Base-by-base conservation (phyloP, 2,797 vertebrate genomes). In the Aythya fuligula region DNA sequence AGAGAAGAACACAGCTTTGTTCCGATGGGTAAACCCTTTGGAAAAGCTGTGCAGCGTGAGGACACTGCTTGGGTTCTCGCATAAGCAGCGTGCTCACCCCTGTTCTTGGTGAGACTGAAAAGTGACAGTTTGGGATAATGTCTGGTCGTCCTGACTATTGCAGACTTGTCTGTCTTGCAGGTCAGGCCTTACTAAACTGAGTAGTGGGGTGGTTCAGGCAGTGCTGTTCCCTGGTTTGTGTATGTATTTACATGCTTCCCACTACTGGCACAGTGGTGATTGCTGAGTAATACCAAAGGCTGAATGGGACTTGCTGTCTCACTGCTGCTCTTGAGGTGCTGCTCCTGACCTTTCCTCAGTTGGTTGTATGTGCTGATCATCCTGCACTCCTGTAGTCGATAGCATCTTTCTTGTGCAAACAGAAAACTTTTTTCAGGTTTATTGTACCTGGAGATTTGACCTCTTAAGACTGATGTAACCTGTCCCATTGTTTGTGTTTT, bases 111-210 rank as follows among this genome's bases (percentile, higher is more conserved):
- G 41, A 3, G 19, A 41, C 57, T 24, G 51, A 25, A 9, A 57
- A 15, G 8, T 0, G 34, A 49, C 54, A 20, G 0, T 6, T 1
- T 0, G 4, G 45, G 74, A 11, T 27, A 1, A 8, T 25, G 34
- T 36, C 39, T 53, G 2, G 16, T 11, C 45, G n/a, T 25, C 25
- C 6, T 24, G 47, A 2, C 9, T 8, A 4, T 5, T 2, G 61
- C 43, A 14, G 54, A 3, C 34, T 30, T 13, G 18, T 60, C 22
- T 14, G 43, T 8, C 19, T 4, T 16, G 6, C 0, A 1, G 7
- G 22, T 61, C 53, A 39, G 45, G 34, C 58, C 20, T n/a, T 7
- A 2, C 41, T 27, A 1, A 54, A 13, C 1, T 0, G 39, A 61
- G 54, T 14, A 2, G 1, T 15, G 3, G 25, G 53, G 70, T 13